These are phyloP conservation scores for Brachionus sp. DNA, from an alignment of 1,140 invertebrate genomes.

Conservation along the genomic window DNA sequence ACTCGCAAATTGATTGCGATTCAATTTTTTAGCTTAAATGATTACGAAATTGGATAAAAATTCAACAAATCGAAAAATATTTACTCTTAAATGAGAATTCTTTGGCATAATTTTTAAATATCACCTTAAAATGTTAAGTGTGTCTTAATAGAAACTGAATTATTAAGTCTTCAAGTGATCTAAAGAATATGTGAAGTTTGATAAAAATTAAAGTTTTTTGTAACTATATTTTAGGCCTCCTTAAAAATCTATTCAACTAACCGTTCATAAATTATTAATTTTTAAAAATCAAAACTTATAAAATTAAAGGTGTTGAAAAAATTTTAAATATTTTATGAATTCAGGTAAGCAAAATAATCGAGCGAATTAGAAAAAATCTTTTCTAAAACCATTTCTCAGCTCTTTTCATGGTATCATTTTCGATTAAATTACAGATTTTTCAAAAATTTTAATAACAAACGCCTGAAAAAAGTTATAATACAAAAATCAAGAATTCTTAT, in stretches of 20 bases:
- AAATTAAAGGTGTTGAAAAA: background rate
- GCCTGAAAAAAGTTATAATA: background rate
- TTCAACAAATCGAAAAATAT: background rate
- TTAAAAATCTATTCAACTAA: background rate
- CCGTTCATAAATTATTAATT: conserved; percentile 17
- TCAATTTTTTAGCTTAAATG: background rate
- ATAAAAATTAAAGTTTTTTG: background rate
- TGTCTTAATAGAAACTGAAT: background rate
- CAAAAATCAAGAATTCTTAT: background rate
- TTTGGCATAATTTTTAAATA: background rate
- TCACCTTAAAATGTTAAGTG: background rate
- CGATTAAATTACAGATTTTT: background rate
- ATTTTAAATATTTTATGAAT: conserved; percentile 33
- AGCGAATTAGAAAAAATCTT: background rate
- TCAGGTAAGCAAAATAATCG: conserved; percentile 8
- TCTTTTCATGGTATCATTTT: background rate
- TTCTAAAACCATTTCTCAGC: background rate
- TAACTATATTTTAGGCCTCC: background rate
- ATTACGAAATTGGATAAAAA: background rate
- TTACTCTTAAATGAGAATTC: background rate
- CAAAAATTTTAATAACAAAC: background rate
- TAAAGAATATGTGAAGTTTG: background rate
- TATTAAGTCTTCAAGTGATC: background rate
- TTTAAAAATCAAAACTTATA: background rate
- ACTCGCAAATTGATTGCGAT: background rate